Base-by-base conservation (phyloP, 1,140 invertebrate genomes). In the Drosophila tristis region DNA sequence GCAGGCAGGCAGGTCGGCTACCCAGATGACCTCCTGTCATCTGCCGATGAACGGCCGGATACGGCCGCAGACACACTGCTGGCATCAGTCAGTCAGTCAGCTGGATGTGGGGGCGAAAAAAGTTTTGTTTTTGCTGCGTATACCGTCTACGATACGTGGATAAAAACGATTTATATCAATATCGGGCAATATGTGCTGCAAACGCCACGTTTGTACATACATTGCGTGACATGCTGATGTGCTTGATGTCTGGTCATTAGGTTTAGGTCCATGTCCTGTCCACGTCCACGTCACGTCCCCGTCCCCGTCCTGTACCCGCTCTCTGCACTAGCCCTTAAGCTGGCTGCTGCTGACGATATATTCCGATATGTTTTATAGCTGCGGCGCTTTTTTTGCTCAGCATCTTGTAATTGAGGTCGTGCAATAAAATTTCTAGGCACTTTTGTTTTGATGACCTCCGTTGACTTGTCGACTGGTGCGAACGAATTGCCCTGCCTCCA, bases 81-180 rank as follows among this genome's bases (percentile, higher is more conserved):
- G 13, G 25, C 48, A 56, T 66, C 63, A 44, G 63, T 51, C 63
- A 47, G 61, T 53, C 63, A 44, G 63, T 29, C 42, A 15, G 51
- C 26, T 20, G 58, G 58, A 6, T 26, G 42, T 11, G 1, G 26
- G 7, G 26, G 31, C 2, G 2, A 42, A 51, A 25, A 87, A 86
- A 86, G 78, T 81, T 86, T 75, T 57, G 54, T 64, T 45, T 63
- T 68, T 76, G 53, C 65, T 66, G 15, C 51, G 62, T 74, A 58
- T 64, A 76, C 62, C 47, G 72, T 64, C 50, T 49, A 43, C 1
- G 53, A 53, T 25, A 25, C 4, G 63, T 63, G 58, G 56, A 81
- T 67, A 86, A 86, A 87, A 86, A 86, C 82, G 82, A 89, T 86
- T 86, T 82, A 82, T 86, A 87, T 86, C 82, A 86, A 86, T 86